phyloP scores from a whole-genome alignment of 2,888 invertebrate genomes.

The Torymus auratus region DNA sequence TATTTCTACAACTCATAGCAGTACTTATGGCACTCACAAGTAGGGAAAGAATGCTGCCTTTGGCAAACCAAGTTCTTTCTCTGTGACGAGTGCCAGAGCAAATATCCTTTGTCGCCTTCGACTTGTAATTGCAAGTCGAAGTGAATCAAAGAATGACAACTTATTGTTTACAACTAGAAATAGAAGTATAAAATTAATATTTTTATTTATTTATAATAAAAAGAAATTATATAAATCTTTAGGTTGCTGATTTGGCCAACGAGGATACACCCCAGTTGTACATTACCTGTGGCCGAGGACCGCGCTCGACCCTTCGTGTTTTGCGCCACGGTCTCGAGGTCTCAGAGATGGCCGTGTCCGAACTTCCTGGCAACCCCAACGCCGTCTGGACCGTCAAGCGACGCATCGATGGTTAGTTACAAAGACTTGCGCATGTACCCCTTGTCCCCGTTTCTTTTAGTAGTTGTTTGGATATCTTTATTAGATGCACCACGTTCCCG shows the following conservation, averaged over 20 bases:
- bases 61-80: slow-evolving; percentile 60
- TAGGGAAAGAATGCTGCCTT: slow-evolving; percentile 64
- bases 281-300: slow-evolving; percentile 96
- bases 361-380: slow-evolving; percentile 99
- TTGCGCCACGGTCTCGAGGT: slow-evolving; percentile 98
- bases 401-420: slow-evolving; percentile 94
- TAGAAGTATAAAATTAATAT: neutral
- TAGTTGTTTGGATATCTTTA: too few relatives aligned
- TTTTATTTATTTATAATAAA: slow-evolving; percentile 29
- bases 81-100: slow-evolving; percentile 70
- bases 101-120: slow-evolving; percentile 73
- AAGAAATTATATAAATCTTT: slow-evolving; percentile 24
- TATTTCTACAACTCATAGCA: neutral
- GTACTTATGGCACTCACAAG: slow-evolving; percentile 65
- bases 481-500: too few relatives aligned
- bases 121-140: slow-evolving; percentile 71
- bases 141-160: slow-evolving; percentile 72
- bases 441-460: too few relatives aligned
- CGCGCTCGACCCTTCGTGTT: slow-evolving; percentile 93
- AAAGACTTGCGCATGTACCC: neutral
- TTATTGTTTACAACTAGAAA: neutral
- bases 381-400: slow-evolving; percentile 99
- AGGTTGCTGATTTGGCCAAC: slow-evolving; percentile 95
- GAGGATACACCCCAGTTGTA: slow-evolving; percentile 99
- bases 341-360: slow-evolving; percentile 99